Percentiles rank a stretch among this genome's conserved stretches.
phyloP scores from a whole-genome alignment of 2,797 vertebrate species.

The Platyrinchus mystaceus region DNA sequence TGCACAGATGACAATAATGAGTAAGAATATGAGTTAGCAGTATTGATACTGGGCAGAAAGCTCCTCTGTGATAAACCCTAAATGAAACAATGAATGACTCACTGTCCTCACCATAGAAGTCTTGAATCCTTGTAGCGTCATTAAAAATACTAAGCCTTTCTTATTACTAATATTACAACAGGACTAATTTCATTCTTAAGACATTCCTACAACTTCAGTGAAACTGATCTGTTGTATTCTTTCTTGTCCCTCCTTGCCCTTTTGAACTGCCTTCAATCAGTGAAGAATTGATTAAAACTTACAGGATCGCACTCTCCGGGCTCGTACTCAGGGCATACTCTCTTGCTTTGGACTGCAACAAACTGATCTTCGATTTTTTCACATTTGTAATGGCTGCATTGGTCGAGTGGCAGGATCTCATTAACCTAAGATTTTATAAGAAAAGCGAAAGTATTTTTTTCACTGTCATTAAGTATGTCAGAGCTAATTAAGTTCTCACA shows the following conservation, averaged over 20 bases:
- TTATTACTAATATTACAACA: not conserved
- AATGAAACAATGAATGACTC: not conserved
- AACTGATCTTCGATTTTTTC: slow-evolving; percentile 60
- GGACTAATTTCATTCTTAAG: not conserved
- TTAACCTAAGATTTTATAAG: slow-evolving; percentile 11
- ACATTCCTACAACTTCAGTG: not conserved
- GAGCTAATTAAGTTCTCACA: not conserved
- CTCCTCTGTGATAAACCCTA: not conserved
- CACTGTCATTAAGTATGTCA: not conserved
- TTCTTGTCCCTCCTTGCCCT: not conserved
- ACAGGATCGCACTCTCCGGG: slow-evolving; percentile 38
- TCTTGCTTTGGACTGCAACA: slow-evolving; percentile 23
- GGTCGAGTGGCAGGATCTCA: slow-evolving; percentile 6
- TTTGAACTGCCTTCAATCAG: not conserved
- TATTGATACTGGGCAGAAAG: not conserved
- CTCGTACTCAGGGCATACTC: slow-evolving; percentile 1
- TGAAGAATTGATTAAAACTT: slow-evolving; percentile 31
- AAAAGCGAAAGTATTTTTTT: not conserved
- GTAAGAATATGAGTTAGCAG: not conserved
- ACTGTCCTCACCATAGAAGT: not conserved
- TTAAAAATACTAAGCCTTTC: not conserved
- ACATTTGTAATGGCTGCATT: slow-evolving; percentile 69
- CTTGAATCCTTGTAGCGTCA: not conserved
- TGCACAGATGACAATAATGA: not conserved
- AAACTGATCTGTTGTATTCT: not conserved